Conservation (phyloP, 2,888 invertebrate species). For the Sminthurinus aureus region DNA sequence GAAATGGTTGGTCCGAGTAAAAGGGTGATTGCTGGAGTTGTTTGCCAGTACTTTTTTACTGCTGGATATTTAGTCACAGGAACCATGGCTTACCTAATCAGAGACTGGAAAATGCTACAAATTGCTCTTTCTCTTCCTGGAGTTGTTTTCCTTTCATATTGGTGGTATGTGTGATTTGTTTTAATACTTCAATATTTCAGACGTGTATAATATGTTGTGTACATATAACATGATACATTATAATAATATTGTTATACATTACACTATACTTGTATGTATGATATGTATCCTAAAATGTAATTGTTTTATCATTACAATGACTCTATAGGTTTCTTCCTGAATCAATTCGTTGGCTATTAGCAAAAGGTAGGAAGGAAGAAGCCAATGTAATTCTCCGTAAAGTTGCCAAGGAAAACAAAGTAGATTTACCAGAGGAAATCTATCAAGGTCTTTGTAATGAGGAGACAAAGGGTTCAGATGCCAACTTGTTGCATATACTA, state of each 20-base stretch:
- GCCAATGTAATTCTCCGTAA: conserved; percentile 71
- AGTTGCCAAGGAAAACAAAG: conserved; percentile 73
- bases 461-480: conserved; percentile 34
- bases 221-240: background rate
- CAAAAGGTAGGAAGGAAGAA: conserved; percentile 70
- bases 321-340: conserved; percentile 72
- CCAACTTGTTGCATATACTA: conserved; percentile 62
- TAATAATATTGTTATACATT: too few relatives aligned
- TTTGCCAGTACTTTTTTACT: conserved; percentile 79
- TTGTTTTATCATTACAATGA: background rate
- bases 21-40: conserved; percentile 74
- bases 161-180: conserved; percentile 67
- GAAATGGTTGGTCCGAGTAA: conserved; percentile 73
- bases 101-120: conserved; percentile 75
- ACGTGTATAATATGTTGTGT: background rate
- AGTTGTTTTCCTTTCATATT: conserved; percentile 72
- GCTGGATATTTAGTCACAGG: conserved; percentile 75
- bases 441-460: conserved; percentile 61
- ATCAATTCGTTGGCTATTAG: conserved; percentile 76
- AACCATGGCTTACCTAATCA: conserved; percentile 71
- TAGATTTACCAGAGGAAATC: conserved; percentile 68
- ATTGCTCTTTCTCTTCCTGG: conserved; percentile 76
- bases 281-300: background rate
- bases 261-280: background rate
- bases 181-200: background rate